Percentiles rank a stretch among this genome's conserved stretches.
These are phyloP conservation scores for Zhengitettix transpicula DNA, from an alignment of 2,888 invertebrate species.

Conservation along the genomic window DNA sequence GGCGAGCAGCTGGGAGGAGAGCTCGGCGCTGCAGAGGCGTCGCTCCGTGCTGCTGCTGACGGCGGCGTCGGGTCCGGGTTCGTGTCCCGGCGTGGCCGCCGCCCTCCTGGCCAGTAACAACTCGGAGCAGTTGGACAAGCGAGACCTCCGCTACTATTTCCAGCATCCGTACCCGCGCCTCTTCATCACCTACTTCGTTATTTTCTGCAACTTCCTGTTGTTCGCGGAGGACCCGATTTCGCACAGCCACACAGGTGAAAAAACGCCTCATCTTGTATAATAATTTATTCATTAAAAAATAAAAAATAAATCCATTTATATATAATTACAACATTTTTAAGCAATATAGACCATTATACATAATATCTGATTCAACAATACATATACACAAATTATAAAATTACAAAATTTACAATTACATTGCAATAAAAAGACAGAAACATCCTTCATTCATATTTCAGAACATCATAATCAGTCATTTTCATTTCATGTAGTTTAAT, in stretches of 20 bases:
- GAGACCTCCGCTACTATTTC: slow-evolving; percentile 30
- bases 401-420: too few relatives aligned
- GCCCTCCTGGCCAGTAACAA: slow-evolving; percentile 4
- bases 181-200: slow-evolving; percentile 29
- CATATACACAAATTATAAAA: too few relatives aligned
- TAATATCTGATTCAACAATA: too few relatives aligned
- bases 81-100: slow-evolving; percentile 4
- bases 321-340: too few relatives aligned
- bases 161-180: slow-evolving; percentile 32
- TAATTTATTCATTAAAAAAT: too few relatives aligned
- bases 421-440: too few relatives aligned
- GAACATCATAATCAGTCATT: too few relatives aligned
- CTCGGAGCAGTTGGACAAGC: slow-evolving; percentile 22
- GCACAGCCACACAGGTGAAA: slow-evolving; percentile 27
- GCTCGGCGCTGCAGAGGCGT: slow-evolving; percentile 10
- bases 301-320: too few relatives aligned
- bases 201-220: slow-evolving; percentile 32
- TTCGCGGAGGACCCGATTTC: slow-evolving; percentile 34
- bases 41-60: slow-evolving; percentile 9
- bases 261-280: background rate
- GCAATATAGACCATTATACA: too few relatives aligned
- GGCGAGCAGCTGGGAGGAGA: slow-evolving; percentile 13
- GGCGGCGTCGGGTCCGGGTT: slow-evolving; percentile 2
- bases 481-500: too few relatives aligned
- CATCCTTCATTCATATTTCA: too few relatives aligned